Base-by-base conservation (phyloP, 2,888 invertebrate genomes). In the Parasteatoda lunata region DNA sequence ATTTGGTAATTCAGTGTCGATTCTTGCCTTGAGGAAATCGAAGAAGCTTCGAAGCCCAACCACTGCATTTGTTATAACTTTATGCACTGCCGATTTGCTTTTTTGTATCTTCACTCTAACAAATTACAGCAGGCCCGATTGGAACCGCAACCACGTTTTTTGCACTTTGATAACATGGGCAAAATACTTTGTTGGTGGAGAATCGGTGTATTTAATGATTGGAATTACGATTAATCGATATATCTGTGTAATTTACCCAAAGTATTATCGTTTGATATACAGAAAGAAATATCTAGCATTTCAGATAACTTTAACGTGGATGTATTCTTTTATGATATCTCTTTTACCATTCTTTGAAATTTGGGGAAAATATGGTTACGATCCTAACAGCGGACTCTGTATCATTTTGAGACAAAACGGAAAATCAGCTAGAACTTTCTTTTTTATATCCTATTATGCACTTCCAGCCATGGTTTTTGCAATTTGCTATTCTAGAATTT, bases 131-230 rank as follows among this genome's bases (percentile, higher is more conserved):
- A 95, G 96, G 93, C 30, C 30, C 30, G 93, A 94, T 85, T 97
- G 97, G 97, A 94, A 95, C 68, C 93, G 97, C 47, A 96, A 96
- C 0, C 94, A 94, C 45, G 93, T 94, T 1, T 93, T 96, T 59
- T 97, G 97, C 91, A 95, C 95, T 92, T 93, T 97, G 92, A 97
- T 97, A 92, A 96, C 97, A 0, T 95, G 97, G 90, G 94, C 97
- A 90, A 96, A 97, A 93, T 97, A 97, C 91, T 96, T 96, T 86
- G 97, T 97, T 91, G 96, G 97, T 77, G 97, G 96, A 0, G 96
- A 96, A 4, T 96, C 96, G 0, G 93, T 97, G 64, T 93, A 97
- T 89, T 96, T 96, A 91, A 97, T 97, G 96, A 96, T 97, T 77
- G 96, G 96, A 89, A 97, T 97, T 89, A 97, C 97, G 52, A 93